Percentiles rank a stretch among this genome's conserved stretches.
Conservation (phyloP, 2,888 invertebrate species). For the Ypsolopha scabrella region DNA sequence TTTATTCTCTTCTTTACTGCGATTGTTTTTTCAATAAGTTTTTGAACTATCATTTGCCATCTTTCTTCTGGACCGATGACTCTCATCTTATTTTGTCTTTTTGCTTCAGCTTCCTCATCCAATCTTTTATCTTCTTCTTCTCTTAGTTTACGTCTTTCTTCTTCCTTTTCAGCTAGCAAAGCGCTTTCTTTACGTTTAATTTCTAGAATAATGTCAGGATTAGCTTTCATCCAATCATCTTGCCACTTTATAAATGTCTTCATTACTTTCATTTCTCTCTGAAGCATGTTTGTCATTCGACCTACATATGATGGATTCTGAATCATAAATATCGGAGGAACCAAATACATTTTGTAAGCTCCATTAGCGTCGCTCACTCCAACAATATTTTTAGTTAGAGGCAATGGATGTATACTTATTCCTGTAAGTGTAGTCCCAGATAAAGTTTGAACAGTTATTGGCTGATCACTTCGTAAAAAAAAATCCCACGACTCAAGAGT, state of each 20-base stretch:
- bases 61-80: conserved; percentile 59
- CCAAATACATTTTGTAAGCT: conserved; percentile 73
- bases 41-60: conserved; percentile 74
- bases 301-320: conserved; percentile 45
- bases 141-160: conserved; percentile 40
- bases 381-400: conserved; percentile 69
- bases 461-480: conserved; percentile 75
- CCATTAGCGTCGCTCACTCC: conserved; percentile 79
- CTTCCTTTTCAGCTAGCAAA: conserved; percentile 49
- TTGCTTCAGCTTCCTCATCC: conserved; percentile 63
- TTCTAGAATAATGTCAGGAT: conserved; percentile 44
- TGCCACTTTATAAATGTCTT: conserved; percentile 71
- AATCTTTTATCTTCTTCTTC: conserved; percentile 56
- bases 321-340: conserved; percentile 66
- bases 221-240: conserved; percentile 62
- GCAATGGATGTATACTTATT: conserved; percentile 70
- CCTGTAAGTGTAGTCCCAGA: conserved; percentile 76
- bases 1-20: conserved; percentile 74
- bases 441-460: conserved; percentile 74
- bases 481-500: conserved; percentile 87
- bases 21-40: conserved; percentile 73
- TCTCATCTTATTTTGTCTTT: conserved; percentile 44
- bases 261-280: conserved; percentile 65
- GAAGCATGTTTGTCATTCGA: conserved; percentile 54
- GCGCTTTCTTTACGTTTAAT: conserved; percentile 50